Evolutionary conservation across 2,888 invertebrate species (phyloP).

Genomic region (Syritta pipiens): DNA sequence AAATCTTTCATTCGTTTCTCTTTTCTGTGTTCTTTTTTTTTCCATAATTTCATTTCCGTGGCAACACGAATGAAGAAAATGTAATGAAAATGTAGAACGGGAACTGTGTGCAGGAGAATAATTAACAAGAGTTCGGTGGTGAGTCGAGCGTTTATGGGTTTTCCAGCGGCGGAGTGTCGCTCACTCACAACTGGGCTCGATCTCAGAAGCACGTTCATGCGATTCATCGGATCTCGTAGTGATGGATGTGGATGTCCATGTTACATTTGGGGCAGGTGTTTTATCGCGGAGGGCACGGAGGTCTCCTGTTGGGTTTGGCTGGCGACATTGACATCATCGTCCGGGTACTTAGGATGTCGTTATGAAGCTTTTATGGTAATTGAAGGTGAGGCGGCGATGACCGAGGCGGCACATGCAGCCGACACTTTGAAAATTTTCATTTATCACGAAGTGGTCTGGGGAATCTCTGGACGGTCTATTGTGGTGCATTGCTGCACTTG

Average conservation of each 20-base stretch:
- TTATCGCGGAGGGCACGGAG: background rate
- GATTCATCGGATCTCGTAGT: no score
- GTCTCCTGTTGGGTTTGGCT: background rate
- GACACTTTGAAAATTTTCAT: no score
- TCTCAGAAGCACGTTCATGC: no score
- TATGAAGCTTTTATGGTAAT: slow-evolving; percentile 14
- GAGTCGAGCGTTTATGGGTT: slow-evolving; percentile 23
- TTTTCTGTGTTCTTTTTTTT: background rate
- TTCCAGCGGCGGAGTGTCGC: no score
- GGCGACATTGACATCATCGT: slow-evolving; percentile 1
- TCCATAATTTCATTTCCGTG: slow-evolving; percentile 52
- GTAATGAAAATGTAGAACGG: slow-evolving; percentile 42
- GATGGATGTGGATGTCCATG: no score
- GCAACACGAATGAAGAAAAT: slow-evolving; percentile 34
- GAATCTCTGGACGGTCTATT: no score
- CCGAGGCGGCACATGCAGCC: background rate
- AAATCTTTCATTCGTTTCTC: slow-evolving; percentile 43
- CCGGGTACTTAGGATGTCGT: background rate
- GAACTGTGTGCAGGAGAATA: slow-evolving; percentile 29
- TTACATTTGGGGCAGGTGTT: no score
- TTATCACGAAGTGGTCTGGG: no score
- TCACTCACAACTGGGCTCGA: no score
- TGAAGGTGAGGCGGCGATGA: background rate
- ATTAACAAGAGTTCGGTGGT: slow-evolving; percentile 29
- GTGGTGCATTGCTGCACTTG: no score